These are phyloP conservation scores for Larimichthys polyactis DNA, from an alignment of 2,113 vertebrate species.

Conservation along the genomic window DNA sequence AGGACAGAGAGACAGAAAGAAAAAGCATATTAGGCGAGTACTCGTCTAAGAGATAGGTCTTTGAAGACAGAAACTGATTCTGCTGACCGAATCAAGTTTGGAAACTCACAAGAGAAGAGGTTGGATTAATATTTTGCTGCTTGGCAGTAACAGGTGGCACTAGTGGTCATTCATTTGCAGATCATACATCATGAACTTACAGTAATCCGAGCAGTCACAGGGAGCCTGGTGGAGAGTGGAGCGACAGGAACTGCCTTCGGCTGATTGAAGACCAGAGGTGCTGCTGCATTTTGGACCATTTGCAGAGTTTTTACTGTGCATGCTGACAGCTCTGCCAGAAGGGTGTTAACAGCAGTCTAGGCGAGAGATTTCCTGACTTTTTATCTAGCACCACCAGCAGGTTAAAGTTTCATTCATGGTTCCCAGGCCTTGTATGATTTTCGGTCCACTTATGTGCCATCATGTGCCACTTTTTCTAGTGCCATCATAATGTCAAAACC, in stretches of 20 bases:
- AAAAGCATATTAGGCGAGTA: not conserved
- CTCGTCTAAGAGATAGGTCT: not conserved
- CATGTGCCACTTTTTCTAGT: too few species aligned
- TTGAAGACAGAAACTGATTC: not conserved
- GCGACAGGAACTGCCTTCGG: not conserved
- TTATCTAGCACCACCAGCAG: too few species aligned
- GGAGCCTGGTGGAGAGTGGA: not conserved
- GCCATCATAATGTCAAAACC: not conserved
- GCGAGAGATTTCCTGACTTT: not conserved
- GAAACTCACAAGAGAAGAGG: not conserved
- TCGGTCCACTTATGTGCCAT: too few species aligned
- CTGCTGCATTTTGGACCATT: not conserved
- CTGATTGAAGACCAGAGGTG: not conserved
- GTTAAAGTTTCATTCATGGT: not conserved
- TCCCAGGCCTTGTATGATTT: too few species aligned
- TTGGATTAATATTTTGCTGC: not conserved
- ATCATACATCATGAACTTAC: not conserved
- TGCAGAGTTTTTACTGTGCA: not conserved
- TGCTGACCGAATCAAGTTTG: too few species aligned
- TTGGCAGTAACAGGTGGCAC: not conserved
- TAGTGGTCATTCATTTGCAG: not conserved
- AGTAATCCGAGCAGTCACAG: too few species aligned
- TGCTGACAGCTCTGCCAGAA: not conserved
- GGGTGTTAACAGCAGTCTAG: not conserved
- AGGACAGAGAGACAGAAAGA: not conserved